These are phyloP conservation scores for Kuschelorhynchus macadamiae DNA, from an alignment of 2,888 invertebrate genomes.

Conservation along the genomic window DNA sequence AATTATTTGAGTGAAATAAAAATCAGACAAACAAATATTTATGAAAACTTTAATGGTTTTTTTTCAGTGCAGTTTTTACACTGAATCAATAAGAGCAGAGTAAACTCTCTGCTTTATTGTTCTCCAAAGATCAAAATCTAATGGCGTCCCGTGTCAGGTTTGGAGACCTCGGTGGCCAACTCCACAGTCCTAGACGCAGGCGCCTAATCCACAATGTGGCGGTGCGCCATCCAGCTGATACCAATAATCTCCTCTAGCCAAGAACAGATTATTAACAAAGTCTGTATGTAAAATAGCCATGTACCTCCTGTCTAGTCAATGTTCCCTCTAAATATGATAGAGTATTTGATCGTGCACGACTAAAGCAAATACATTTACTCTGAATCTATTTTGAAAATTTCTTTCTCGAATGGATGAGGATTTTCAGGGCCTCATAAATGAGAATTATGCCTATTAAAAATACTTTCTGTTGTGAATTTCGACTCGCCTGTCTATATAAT, in stretches of 20 bases:
- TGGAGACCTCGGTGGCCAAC: conserved; percentile 7
- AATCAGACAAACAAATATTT: too few species aligned
- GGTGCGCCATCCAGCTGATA: not conserved
- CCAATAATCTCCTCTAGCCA: conserved; percentile 4
- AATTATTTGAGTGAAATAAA: too few species aligned
- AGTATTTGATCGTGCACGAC: not conserved
- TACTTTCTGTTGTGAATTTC: conserved; percentile 5
- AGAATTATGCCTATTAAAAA: not conserved
- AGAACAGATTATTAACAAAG: not conserved
- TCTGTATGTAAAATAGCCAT: too few species aligned
- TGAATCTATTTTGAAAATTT: conserved; percentile 6
- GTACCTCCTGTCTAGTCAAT: too few species aligned
- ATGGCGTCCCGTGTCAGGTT: not conserved
- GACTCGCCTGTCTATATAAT: conserved; percentile 3
- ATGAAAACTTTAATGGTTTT: too few species aligned
- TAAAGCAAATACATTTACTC: not conserved
- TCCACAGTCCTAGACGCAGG: not conserved
- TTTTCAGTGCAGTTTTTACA: too few species aligned
- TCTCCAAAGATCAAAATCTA: too few species aligned
- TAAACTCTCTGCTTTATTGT: too few species aligned
- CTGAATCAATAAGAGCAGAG: too few species aligned
- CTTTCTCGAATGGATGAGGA: not conserved
- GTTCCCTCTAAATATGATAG: conserved; percentile 4
- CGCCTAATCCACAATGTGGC: conserved; percentile 4
- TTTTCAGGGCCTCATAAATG: not conserved